Evolutionary conservation across 2,113 vertebrate species (phyloP).

Genomic region (Hepsetus odoe): DNA sequence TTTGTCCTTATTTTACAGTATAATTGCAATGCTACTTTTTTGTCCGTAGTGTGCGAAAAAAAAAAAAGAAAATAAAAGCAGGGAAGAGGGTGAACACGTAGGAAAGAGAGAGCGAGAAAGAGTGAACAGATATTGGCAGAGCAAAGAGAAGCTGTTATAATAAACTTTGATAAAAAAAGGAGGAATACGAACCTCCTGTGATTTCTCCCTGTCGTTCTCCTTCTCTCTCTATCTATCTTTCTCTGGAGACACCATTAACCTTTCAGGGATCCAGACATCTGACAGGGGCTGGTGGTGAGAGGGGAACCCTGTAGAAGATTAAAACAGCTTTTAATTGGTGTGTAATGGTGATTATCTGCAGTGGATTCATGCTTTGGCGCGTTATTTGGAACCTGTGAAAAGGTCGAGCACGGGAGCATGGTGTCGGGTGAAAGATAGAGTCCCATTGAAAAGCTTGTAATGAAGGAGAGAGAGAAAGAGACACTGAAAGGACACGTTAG

Average conservation of each 20-base stretch:
- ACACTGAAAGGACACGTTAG: too few species aligned
- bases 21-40: too few species aligned
- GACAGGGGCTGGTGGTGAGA: constrained; percentile 26
- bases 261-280: constrained; percentile 31
- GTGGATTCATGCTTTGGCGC: constrained; percentile 33
- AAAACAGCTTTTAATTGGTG: constrained; percentile 51
- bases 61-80: too few species aligned
- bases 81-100: too few species aligned
- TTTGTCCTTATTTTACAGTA: too few species aligned
- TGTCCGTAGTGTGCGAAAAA: too few species aligned
- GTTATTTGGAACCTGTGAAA: constrained; percentile 40
- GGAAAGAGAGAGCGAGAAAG: constrained; percentile 8
- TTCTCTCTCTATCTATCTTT: constrained; percentile 11
- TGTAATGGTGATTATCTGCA: constrained; percentile 51
- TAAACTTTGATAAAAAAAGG: neutral
- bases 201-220: neutral
- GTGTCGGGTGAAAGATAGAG: neutral
- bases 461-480: too few species aligned
- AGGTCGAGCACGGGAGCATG: constrained; percentile 35
- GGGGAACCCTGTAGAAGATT: constrained; percentile 27
- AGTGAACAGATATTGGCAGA: constrained; percentile 5
- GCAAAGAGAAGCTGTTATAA: neutral
- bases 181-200: constrained; percentile 10
- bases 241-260: constrained; percentile 52
- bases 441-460: neutral